phyloP scores from a whole-genome alignment of 2,113 vertebrate genomes.

The Merops nubicus region DNA sequence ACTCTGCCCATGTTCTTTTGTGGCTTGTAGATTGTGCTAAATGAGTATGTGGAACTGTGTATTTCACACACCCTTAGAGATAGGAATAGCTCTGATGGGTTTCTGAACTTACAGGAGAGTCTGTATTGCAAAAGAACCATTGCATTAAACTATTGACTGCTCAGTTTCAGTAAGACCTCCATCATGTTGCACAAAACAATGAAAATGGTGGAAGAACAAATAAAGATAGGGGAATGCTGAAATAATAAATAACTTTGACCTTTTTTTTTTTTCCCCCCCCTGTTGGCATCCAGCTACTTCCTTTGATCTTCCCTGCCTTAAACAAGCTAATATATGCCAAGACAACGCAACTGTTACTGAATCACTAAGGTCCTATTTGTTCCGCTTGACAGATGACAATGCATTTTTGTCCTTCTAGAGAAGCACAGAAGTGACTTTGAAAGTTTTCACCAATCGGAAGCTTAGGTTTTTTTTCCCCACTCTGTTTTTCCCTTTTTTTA shows the following conservation, averaged over 20 bases:
- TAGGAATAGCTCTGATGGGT: not conserved
- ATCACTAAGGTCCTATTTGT: conserved; percentile 64
- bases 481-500: not conserved
- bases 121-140: conserved; percentile 3
- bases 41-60: not conserved
- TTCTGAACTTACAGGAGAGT: not conserved
- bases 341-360: conserved; percentile 56
- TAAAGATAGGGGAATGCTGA: conserved; percentile 49
- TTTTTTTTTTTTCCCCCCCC: not conserved
- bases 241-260: conserved; percentile 72
- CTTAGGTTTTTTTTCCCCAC: not conserved
- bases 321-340: conserved; percentile 67
- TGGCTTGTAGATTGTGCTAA: not conserved
- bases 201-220: conserved; percentile 42
- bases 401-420: conserved; percentile 32
- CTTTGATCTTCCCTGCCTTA: conserved; percentile 71
- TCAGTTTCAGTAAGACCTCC: conserved; percentile 26
- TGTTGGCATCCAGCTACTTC: conserved; percentile 44
- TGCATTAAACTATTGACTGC: conserved; percentile 8
- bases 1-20: not conserved
- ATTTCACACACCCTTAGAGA: not conserved
- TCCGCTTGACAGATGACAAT: conserved; percentile 50
- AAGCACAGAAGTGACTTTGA: not conserved
- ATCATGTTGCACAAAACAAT: conserved; percentile 66
- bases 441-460: not conserved